phyloP scores from a whole-genome alignment of 2,888 invertebrate genomes.

The Coecobrya sp. region DNA sequence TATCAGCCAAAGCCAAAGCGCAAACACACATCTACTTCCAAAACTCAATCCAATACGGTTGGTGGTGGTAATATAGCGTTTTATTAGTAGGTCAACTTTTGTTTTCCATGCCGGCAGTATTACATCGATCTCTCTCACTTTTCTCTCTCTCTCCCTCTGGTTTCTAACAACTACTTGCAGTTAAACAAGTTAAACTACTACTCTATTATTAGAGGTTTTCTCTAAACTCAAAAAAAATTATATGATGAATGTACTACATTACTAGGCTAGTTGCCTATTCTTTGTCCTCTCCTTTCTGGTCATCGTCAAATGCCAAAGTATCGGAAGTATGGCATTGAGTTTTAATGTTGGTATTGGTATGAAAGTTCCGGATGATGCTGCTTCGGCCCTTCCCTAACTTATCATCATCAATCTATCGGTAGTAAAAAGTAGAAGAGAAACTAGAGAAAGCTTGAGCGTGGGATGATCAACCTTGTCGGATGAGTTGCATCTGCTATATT shows the following conservation, averaged over 20 bases:
- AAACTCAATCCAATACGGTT: neutral
- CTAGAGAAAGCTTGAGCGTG: conserved; percentile 11
- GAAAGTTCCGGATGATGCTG: conserved; percentile 60
- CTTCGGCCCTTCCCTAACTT: neutral
- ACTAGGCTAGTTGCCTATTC: neutral
- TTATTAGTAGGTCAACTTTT: conserved; percentile 80
- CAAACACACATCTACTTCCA: neutral
- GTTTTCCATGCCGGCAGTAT: conserved; percentile 68
- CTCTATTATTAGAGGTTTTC: neutral
- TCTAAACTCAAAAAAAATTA: neutral
- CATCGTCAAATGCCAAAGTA: conserved; percentile 73
- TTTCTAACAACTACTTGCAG: conserved; percentile 30
- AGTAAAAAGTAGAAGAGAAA: neutral
- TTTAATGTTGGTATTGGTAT: conserved; percentile 9
- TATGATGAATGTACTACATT: conserved; percentile 12
- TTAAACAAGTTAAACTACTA: conserved; percentile 20
- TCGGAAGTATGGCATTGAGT: conserved; percentile 29
- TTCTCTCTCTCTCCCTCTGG: neutral
- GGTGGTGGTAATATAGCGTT: conserved; percentile 33
- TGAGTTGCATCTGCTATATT: conserved; percentile 6
- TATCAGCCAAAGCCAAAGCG: too few relatives aligned
- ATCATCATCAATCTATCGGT: neutral
- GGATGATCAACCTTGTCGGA: conserved; percentile 11
- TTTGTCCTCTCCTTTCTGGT: conserved; percentile 54
- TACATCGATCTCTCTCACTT: conserved; percentile 46